phyloP scores from a whole-genome alignment of 2,113 vertebrate genomes.

The Suncus etruscus region DNA sequence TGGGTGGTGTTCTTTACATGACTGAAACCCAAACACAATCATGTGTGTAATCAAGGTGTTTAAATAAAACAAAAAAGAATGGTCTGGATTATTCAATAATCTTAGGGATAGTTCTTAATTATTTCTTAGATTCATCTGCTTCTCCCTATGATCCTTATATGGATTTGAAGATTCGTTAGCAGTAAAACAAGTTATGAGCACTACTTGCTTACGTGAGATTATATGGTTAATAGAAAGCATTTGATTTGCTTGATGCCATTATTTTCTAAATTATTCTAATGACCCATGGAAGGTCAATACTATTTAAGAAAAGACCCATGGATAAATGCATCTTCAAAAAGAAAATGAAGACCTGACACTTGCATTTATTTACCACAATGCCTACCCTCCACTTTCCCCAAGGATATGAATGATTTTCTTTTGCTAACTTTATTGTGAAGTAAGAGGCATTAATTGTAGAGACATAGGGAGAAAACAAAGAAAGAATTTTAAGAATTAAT shows the following conservation, averaged over 20 bases:
- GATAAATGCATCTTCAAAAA: conserved; percentile 3
- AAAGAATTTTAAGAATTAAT: conserved; percentile 11
- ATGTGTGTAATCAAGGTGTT: too few relatives aligned
- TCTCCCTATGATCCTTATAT: not conserved
- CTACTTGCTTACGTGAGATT: not conserved
- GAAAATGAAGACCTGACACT: not conserved
- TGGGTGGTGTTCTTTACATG: too few relatives aligned
- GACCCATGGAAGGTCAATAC: not conserved
- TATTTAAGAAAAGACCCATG: not conserved
- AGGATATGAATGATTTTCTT: conserved; percentile 14
- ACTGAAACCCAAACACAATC: too few relatives aligned
- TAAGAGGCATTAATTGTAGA: conserved; percentile 2
- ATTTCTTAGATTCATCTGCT: not conserved
- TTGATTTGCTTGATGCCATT: not conserved
- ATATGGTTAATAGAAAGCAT: not conserved
- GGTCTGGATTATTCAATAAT: not conserved
- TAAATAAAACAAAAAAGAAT: too few relatives aligned
- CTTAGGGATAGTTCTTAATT: not conserved
- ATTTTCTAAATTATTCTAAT: not conserved
- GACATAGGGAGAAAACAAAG: not conserved
- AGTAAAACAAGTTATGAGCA: not conserved
- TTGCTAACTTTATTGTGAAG: not conserved
- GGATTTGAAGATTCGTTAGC: not conserved
- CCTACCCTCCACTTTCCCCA: not conserved
- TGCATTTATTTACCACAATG: not conserved